These are phyloP conservation scores for Norana najaformis DNA, from an alignment of 2,888 invertebrate species.

Conservation along the genomic window DNA sequence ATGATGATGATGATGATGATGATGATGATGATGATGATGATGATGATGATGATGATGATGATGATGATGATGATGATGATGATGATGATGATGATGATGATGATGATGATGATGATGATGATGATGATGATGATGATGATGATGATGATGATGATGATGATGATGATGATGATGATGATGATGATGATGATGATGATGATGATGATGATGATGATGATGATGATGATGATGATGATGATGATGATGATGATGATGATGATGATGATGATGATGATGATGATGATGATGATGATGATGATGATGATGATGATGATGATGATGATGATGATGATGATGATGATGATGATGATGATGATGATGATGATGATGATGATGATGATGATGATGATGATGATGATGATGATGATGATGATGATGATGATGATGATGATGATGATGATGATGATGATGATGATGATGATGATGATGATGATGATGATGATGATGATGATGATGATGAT, in stretches of 20 bases:
- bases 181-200: constrained; percentile 25
- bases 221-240: constrained; percentile 25
- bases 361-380: constrained; percentile 25
- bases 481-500: constrained; percentile 25
- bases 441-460: constrained; percentile 23
- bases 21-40: constrained; percentile 23
- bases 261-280: constrained; percentile 23
- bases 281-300: constrained; percentile 25
- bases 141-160: constrained; percentile 23
- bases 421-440: constrained; percentile 25
- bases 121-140: constrained; percentile 25
- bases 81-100: constrained; percentile 23
- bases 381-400: constrained; percentile 23
- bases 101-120: constrained; percentile 25
- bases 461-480: constrained; percentile 25
- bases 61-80: constrained; percentile 25
- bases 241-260: constrained; percentile 25
- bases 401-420: constrained; percentile 25
- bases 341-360: constrained; percentile 25
- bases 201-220: constrained; percentile 23
- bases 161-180: constrained; percentile 25
- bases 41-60: constrained; percentile 25
- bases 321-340: constrained; percentile 23
- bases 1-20: constrained; percentile 25
- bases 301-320: constrained; percentile 25